Conservation (phyloP, 2,113 vertebrate species). For the Balaeniceps rex region DNA sequence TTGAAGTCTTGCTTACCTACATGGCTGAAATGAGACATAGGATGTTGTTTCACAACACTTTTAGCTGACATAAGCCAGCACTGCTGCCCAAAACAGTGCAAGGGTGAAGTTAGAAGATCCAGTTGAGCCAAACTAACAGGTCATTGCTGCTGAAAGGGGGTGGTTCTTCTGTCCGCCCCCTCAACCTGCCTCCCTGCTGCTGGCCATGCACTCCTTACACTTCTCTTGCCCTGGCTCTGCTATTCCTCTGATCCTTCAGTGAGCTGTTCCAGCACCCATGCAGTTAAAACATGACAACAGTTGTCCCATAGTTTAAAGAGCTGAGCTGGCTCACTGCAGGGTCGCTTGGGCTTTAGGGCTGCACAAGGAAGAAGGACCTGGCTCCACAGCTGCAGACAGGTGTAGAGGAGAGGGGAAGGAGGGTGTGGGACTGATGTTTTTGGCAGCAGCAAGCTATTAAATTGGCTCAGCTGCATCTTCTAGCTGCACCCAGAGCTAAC, state of each 20-base stretch:
- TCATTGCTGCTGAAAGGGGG: not conserved
- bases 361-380: not conserved
- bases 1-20: slow-evolving; percentile 21
- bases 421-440: not conserved
- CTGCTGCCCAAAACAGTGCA: not conserved
- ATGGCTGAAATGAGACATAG: not conserved
- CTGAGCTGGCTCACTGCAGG: not conserved
- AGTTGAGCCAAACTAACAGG: slow-evolving; percentile 31
- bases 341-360: not conserved
- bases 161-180: not conserved
- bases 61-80: slow-evolving; percentile 17
- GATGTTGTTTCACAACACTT: slow-evolving; percentile 19
- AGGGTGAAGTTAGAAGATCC: slow-evolving; percentile 8
- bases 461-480: not conserved
- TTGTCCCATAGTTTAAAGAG: not conserved
- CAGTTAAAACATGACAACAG: not conserved
- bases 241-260: not conserved
- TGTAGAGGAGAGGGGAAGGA: not conserved
- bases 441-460: not conserved
- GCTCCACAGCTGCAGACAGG: not conserved
- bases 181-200: not conserved
- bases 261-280: not conserved
- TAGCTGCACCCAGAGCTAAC: not conserved
- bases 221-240: not conserved
- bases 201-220: not conserved